Conservation (phyloP, 2,888 invertebrate species). For the Eurois occulta region DNA sequence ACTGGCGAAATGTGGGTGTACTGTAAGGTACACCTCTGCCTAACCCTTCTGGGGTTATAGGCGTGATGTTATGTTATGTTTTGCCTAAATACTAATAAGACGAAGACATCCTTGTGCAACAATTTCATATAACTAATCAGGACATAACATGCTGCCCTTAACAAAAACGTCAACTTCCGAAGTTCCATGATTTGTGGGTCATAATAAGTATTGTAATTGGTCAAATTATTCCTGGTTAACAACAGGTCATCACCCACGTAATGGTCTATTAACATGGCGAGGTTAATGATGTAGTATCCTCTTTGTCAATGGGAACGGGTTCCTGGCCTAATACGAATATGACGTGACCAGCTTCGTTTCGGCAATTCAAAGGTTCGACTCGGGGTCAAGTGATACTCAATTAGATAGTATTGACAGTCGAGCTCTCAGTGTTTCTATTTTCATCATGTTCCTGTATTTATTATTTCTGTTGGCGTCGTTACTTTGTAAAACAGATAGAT, state of each 20-base stretch:
- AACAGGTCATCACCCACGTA: slow-evolving; percentile 24
- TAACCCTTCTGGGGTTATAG: neutral
- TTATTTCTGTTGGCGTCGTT: too few relatives aligned
- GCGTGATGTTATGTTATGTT: too few relatives aligned
- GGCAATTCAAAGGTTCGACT: slow-evolving; percentile 24
- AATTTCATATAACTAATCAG: too few relatives aligned
- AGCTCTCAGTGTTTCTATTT: neutral
- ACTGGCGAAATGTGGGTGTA: neutral
- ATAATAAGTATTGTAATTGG: slow-evolving; percentile 16
- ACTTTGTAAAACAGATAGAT: neutral
- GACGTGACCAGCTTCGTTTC: slow-evolving; percentile 26
- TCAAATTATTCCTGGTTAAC: neutral
- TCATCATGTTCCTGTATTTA: neutral
- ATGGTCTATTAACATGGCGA: slow-evolving; percentile 20
- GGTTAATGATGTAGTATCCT: slow-evolving; percentile 35
- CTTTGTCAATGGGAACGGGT: slow-evolving; percentile 17
- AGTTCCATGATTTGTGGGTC: neutral
- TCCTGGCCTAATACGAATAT: slow-evolving; percentile 28
- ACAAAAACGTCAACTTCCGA: neutral
- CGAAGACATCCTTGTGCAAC: too few relatives aligned
- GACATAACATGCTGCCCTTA: neutral
- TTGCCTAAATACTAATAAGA: too few relatives aligned
- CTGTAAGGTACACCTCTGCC: neutral
- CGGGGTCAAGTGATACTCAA: slow-evolving; percentile 53
- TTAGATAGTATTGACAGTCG: slow-evolving; percentile 10